Base-by-base conservation (phyloP, 2,797 vertebrate genomes). In the Momotus momota region DNA sequence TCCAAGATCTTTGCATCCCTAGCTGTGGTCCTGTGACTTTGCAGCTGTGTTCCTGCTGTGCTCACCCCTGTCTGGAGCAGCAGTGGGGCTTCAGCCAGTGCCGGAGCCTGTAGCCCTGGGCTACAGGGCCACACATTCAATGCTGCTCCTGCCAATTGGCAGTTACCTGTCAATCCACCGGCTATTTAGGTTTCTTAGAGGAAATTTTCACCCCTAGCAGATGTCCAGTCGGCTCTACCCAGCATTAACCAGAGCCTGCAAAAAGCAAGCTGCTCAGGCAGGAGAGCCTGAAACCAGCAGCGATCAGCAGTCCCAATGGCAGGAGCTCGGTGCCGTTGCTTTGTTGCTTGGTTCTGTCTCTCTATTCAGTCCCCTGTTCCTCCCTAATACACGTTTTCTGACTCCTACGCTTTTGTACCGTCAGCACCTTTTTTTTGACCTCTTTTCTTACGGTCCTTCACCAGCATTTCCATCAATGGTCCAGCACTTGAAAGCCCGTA, bases 221-320 rank as follows among this genome's bases (percentile, higher is more conserved):
- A 46, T 49, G 29, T 41, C 61, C 41, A 14, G 51, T 64, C 3
- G 2, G 15, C 51, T 72, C 29, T 54, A 13, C 23, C 10, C 13
- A 22, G 49, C 14, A 1, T 62, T 75, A 55, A 29, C 23, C 26
- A 31, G 51, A 40, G 46, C 19, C 27, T 69, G 46, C 0, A 1
- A 23, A 57, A 51, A 46, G 26, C 0, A 1, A 61, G 41, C 41
- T 66, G 38, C 41, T 43, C 6, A 43, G 41, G 38, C 8, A 46
- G 52, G 16, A 80, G 29, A 20, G 15, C 0, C 1, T n/a, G 46
- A 55, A 75, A 22, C 35, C 57, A 55, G 15, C 13, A 4, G 22
- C 27, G 29, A 15, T 52, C 29, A 17, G 29, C 51, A 45, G 27
- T 18, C 15, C 7, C 9, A 0, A 1, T 6, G 7, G 17, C 0